These are phyloP conservation scores for Hirtodrosophila confusa DNA, from an alignment of 2,888 invertebrate genomes.

Conservation along the genomic window DNA sequence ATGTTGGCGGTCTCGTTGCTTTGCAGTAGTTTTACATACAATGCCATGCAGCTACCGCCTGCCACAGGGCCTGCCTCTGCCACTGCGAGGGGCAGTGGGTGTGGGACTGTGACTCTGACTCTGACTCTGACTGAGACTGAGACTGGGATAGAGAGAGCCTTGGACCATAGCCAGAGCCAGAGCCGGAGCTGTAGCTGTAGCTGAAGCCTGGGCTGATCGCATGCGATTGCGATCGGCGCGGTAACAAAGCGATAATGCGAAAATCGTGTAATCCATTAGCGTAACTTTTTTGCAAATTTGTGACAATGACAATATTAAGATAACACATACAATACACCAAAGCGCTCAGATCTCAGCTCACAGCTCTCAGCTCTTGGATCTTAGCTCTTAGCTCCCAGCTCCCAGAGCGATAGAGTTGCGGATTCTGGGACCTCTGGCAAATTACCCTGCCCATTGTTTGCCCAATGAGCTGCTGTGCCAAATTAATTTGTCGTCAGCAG, in stretches of 20 bases:
- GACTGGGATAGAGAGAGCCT: slow-evolving; percentile 1
- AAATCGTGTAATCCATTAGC: slow-evolving; percentile 85
- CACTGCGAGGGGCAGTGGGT: background rate
- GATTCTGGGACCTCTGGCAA: background rate
- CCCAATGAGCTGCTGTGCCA: slow-evolving; percentile 64
- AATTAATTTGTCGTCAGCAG: slow-evolving; percentile 84
- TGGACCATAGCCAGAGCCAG: slow-evolving; percentile 2
- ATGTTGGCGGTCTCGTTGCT: slow-evolving; percentile 60
- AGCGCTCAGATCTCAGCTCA: slow-evolving; percentile 21
- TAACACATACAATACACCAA: slow-evolving; percentile 72
- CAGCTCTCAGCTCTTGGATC: background rate
- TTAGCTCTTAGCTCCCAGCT: background rate
- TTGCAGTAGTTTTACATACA: slow-evolving; percentile 76
- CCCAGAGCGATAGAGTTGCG: background rate
- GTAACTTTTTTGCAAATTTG: slow-evolving; percentile 84
- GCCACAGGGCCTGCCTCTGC: slow-evolving; percentile 19
- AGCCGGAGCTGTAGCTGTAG: slow-evolving; percentile 21
- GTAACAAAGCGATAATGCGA: slow-evolving; percentile 84
- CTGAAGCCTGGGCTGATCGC: slow-evolving; percentile 61
- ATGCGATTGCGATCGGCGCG: slow-evolving; percentile 77
- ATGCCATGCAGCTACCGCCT: slow-evolving; percentile 65
- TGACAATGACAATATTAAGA: slow-evolving; percentile 85
- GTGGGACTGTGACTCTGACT: background rate
- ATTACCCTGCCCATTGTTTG: slow-evolving; percentile 41
- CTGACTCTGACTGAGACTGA: too few species aligned